phyloP scores from a whole-genome alignment of 2,888 invertebrate species.

The Nycteola revayana region DNA sequence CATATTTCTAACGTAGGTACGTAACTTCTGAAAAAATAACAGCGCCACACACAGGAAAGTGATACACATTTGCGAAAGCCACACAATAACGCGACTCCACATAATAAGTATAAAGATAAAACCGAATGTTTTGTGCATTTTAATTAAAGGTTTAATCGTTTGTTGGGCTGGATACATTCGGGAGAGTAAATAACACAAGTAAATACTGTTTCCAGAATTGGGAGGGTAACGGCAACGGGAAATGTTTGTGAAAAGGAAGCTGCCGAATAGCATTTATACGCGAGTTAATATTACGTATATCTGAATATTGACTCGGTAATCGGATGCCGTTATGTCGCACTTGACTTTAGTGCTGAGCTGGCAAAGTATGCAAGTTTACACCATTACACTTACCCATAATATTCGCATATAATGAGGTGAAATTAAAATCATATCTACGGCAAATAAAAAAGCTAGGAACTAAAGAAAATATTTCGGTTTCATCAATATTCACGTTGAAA shows the following conservation, averaged over 20 bases:
- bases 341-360: too few relatives aligned
- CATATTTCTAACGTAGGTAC: conserved; percentile 11
- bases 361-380: too few relatives aligned
- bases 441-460: too few relatives aligned
- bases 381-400: too few relatives aligned
- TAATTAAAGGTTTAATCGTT: conserved; percentile 32
- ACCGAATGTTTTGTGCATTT: conserved; percentile 35
- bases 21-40: conserved; percentile 27
- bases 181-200: conserved; percentile 32
- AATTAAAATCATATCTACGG: too few relatives aligned
- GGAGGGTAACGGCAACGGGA: conserved; percentile 20
- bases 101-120: conserved; percentile 34
- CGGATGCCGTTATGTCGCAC: too few relatives aligned
- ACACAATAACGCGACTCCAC: conserved; percentile 20
- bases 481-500: too few relatives aligned
- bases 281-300: neutral
- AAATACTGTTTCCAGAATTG: conserved; percentile 30
- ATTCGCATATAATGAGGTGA: too few relatives aligned
- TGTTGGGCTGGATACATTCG: conserved; percentile 23
- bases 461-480: too few relatives aligned
- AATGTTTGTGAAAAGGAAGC: conserved; percentile 13
- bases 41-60: conserved; percentile 28
- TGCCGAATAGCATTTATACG: conserved; percentile 11
- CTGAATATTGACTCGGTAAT: too few relatives aligned
- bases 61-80: conserved; percentile 22